Percentiles rank a stretch among this genome's conserved stretches.
These are phyloP conservation scores for Cliona cf. orientalis DNA, from an alignment of 37 sponge, comb jelly and placozoan genomes.

Conservation along the genomic window DNA sequence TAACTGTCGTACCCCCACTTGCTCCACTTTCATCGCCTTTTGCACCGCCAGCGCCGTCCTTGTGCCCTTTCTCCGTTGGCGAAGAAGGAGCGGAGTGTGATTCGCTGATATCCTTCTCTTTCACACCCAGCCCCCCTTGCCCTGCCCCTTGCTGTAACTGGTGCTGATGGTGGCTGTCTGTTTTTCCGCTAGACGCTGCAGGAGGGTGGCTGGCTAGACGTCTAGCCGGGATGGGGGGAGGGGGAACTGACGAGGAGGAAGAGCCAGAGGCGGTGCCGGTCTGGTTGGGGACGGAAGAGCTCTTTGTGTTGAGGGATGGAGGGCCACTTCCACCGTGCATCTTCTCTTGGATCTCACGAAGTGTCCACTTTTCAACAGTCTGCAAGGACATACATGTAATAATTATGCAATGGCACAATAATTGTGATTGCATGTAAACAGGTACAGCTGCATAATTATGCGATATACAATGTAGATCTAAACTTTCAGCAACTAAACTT, in stretches of 20 bases:
- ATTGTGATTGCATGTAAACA: too few relatives aligned
- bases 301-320: neutral
- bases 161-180: neutral
- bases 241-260: neutral
- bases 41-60: neutral
- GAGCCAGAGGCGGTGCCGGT: neutral
- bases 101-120: conserved; percentile 1
- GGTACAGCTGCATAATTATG: too few relatives aligned
- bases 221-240: conserved; percentile 24
- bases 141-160: neutral
- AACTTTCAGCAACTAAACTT: too few relatives aligned
- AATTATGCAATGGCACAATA: neutral
- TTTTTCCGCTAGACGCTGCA: neutral
- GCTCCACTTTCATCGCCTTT: too few relatives aligned
- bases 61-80: conserved; percentile 14
- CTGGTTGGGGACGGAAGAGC: neutral
- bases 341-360: neutral
- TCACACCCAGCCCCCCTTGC: neutral
- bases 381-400: neutral
- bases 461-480: too few relatives aligned
- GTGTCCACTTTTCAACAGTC: conserved; percentile 11
- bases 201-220: conserved; percentile 4
- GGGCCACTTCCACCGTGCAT: neutral
- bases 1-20: neutral
- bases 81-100: conserved; percentile 66